Base-by-base conservation (phyloP, 2,888 invertebrate species). In the Phyllotreta cruciferae region DNA sequence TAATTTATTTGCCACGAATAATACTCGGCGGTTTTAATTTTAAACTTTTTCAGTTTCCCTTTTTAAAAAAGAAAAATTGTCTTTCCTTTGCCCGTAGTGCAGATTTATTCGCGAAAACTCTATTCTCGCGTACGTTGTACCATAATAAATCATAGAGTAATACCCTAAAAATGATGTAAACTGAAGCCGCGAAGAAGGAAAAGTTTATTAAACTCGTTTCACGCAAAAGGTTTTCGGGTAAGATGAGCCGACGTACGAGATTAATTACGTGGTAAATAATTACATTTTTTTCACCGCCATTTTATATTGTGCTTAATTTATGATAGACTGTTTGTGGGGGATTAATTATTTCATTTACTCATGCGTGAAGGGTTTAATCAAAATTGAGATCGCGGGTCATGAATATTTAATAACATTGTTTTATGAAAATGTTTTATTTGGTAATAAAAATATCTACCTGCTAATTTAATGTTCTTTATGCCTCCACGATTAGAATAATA, bases 121-220 rank as follows among this genome's bases (percentile, higher is more conserved):
- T 6, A 14, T 8, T 47, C 34, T 47, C 47, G 24, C 14, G 14
- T 14, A 14, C n/a, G 47, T 7, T 44, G 10, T 10, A 7, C 10
- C 9, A 50, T 50, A 34, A 50, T 50, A 50, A 50, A 50, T 50
- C 50, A 50, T 50, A 35, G 36, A 35, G 50, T 50, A 50, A 50
- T 34, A 11, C 50, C 50, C 36, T 4, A 35, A 50, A 24, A 50
- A 50, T 50, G 50, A 50, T 36, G 50, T 50, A 50, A 50, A 34
- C 47, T 47, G 14, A 11, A 24, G 24, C 34, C 14, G 11, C n/a
- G 50, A 36, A 50, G 36, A 34, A 50, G 50, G 50, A 50, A 50
- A 50, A 50, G 50, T 50, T 24, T 50, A 50, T 50, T 50, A 50
- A 50, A 50, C 50, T 50, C 36, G 36, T 50, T 50, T 50, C 50